These are phyloP conservation scores for Megalurothrips usitatus DNA, from an alignment of 2,888 invertebrate genomes.

Conservation along the genomic window DNA sequence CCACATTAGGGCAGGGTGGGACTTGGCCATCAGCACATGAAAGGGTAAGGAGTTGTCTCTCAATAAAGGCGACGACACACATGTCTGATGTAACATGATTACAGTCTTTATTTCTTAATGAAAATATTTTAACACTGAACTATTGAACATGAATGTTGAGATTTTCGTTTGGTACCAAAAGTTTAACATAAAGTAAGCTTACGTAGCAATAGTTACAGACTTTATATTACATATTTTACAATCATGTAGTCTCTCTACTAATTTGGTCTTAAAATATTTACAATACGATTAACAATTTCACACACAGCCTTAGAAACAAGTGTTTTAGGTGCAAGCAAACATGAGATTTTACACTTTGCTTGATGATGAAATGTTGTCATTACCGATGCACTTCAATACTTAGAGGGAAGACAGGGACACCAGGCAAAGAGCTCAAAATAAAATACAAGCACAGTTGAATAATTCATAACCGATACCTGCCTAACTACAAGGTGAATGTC, in stretches of 20 bases:
- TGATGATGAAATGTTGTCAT: not conserved
- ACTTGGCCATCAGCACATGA: too few species aligned
- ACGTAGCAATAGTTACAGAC: not conserved
- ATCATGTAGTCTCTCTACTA: not conserved
- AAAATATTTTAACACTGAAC: constrained; percentile 1
- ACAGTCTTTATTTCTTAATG: constrained; percentile 23
- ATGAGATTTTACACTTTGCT: not conserved
- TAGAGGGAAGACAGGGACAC: not conserved
- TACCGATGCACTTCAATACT: not conserved
- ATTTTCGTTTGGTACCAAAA: constrained; percentile 23
- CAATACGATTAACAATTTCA: not conserved
- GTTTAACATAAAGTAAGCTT: not conserved
- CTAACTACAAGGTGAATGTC: not conserved
- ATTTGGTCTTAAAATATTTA: constrained; percentile 12
- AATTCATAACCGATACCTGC: too few species aligned
- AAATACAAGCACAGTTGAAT: not conserved
- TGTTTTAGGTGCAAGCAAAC: not conserved
- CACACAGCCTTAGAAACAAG: not conserved
- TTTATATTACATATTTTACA: not conserved
- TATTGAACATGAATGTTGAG: not conserved
- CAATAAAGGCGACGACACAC: too few species aligned
- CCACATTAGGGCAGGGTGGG: too few species aligned
- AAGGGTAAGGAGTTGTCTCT: too few species aligned
- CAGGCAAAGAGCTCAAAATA: not conserved
- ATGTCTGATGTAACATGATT: not conserved